These are phyloP conservation scores for Cyphomyrus plagiostoma DNA, from an alignment of 2,113 vertebrate species.

Conservation along the genomic window DNA sequence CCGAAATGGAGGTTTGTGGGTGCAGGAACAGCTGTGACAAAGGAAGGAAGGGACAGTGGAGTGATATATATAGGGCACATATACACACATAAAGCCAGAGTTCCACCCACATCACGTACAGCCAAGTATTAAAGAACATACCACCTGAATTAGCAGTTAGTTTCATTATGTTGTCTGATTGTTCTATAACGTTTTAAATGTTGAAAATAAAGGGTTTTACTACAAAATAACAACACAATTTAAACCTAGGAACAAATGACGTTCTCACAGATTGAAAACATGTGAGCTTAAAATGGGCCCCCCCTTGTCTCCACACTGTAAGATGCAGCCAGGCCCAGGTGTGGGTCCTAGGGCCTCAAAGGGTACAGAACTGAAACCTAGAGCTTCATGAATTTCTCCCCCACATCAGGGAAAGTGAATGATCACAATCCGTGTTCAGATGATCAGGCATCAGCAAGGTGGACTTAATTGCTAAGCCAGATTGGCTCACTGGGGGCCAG, in stretches of 20 bases:
- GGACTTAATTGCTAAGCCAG: not conserved
- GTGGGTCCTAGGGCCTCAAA: not conserved
- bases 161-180: not conserved
- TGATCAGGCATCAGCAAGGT: not conserved
- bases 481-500: not conserved
- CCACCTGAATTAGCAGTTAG: not conserved
- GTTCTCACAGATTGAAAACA: constrained; percentile 26
- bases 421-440: not conserved
- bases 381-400: not conserved
- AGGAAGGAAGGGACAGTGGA: not conserved
- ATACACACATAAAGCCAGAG: not conserved
- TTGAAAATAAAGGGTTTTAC: not conserved
- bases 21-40: constrained; percentile 76
- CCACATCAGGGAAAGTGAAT: not conserved
- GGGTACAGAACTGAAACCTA: not conserved
- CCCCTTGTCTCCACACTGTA: not conserved
- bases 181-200: constrained; percentile 51
- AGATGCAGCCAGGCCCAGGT: not conserved
- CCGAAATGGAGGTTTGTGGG: constrained; percentile 80
- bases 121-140: not conserved
- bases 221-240: constrained; percentile 14
- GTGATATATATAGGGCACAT: no score
- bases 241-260: constrained; percentile 15
- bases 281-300: constrained; percentile 34
- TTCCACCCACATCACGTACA: not conserved